Base-by-base conservation (phyloP, 2,113 vertebrate species). In the Galeopterus variegatus region DNA sequence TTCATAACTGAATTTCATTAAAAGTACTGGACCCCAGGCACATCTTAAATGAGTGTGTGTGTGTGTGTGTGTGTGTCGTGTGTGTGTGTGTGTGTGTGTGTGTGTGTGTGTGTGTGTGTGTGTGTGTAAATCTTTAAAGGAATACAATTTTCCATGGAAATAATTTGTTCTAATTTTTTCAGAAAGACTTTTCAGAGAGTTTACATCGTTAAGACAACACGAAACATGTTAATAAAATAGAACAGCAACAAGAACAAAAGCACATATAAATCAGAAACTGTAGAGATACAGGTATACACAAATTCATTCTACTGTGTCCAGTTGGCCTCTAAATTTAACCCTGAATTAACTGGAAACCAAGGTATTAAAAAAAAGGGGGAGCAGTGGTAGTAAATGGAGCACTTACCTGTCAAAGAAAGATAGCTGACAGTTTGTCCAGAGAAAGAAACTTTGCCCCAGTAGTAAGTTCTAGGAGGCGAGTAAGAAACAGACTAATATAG, bases 351-450 rank as follows among this genome's bases (percentile, higher is more conserved):
- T 31, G 67, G 80, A 89, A 73, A 87, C 26, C 6, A 3, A 79
- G 60, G 18, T 18, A 19, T 62, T 48, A 67, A n/a, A 70, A 54
- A 54, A 52, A 3, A 6, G 19, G 13, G 23, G 8, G 19, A 23
- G 0, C 4, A 3, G 17, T 18, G 19, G 31, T 33, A 28, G 9
- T 31, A 80, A 60, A 73, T 1, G 26, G 11, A 69, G 14, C 94
- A 50, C 76, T 56, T 90, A 90, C 45, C 79, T 82, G 88, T 94
- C 65, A 82, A 81, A 90, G n/a, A 65, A 58, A 81, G 17, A 21
- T 50, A 86, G 14, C 69, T 52, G 5, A 54, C 8, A 64, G 3
- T 41, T 31, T 69, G 24, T 88, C 52, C 56, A 58, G 28, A 76
- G 58, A 82, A 81, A 83, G 62, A 85, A 85, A 69, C 8, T 77